A percentile compares a stretch with the other conserved stretches of the same genome.
Evolutionary conservation across 2,888 invertebrate species (phyloP).

Genomic region (Troides oblongomaculatus): DNA sequence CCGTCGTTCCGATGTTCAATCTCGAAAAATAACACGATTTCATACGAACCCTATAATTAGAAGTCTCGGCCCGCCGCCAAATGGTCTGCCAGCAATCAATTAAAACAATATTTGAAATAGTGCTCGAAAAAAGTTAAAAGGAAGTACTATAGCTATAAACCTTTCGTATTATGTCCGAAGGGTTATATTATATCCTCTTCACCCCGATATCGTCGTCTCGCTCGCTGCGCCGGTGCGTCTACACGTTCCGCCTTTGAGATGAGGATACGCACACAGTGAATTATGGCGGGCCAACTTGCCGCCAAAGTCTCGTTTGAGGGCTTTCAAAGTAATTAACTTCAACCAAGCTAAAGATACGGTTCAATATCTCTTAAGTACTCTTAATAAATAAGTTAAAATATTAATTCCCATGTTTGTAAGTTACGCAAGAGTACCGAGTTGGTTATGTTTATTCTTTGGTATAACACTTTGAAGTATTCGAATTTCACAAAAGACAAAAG

Average conservation of each 20-base stretch:
- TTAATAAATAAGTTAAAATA: constrained; percentile 40
- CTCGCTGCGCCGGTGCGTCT: constrained; percentile 73
- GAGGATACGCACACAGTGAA: constrained; percentile 65
- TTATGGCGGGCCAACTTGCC: constrained; percentile 69
- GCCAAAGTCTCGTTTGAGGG: constrained; percentile 76
- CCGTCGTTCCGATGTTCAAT: constrained; percentile 25
- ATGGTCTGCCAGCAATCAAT: constrained; percentile 76
- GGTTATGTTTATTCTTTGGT: constrained; percentile 35
- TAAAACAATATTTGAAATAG: constrained; percentile 80
- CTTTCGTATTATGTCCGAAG: constrained; percentile 62
- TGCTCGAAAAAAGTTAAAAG: constrained; percentile 71
- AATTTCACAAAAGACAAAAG: constrained; percentile 17
- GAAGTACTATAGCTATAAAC: constrained; percentile 71
- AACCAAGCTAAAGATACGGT: constrained; percentile 68
- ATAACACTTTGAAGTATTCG: constrained; percentile 6
- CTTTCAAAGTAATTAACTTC: constrained; percentile 74
- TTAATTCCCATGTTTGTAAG: constrained; percentile 38
- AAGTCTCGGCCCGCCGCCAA: constrained; percentile 61
- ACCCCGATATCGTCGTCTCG: constrained; percentile 43
- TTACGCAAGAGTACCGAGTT: constrained; percentile 31
- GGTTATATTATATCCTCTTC: constrained; percentile 38
- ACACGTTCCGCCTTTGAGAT: constrained; percentile 57
- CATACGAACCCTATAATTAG: constrained; percentile 66
- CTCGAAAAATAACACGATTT: constrained; percentile 51
- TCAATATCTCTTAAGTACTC: constrained; percentile 33